Percentiles rank a stretch among this genome's conserved stretches.
Evolutionary conservation across 2,888 invertebrate species (phyloP).

Genomic region (Andrena bicolor): DNA sequence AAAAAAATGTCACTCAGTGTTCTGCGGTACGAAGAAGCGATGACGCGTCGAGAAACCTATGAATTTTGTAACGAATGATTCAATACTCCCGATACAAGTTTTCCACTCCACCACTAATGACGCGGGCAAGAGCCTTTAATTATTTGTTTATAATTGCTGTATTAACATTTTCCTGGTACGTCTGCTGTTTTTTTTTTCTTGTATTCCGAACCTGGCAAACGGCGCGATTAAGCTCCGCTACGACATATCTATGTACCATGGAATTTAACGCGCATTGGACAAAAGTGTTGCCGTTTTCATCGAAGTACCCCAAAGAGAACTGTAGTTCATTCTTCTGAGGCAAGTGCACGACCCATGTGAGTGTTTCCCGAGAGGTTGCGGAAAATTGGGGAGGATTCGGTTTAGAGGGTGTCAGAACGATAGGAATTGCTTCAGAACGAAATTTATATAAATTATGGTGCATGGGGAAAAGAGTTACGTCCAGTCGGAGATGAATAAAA

Average conservation of each 20-base stretch:
- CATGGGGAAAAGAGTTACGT: not conserved
- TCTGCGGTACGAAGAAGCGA: not conserved
- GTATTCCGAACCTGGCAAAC: too few species aligned
- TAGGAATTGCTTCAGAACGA: slow-evolving; percentile 25
- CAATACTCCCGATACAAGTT: not conserved
- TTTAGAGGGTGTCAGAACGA: not conserved
- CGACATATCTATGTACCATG: not conserved
- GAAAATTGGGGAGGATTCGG: slow-evolving; percentile 19
- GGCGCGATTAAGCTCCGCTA: not conserved
- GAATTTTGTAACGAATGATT: slow-evolving; percentile 5
- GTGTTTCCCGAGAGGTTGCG: not conserved
- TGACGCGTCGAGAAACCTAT: not conserved
- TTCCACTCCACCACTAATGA: not conserved
- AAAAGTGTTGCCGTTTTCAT: not conserved
- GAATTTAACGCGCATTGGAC: not conserved
- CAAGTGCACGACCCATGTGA: not conserved
- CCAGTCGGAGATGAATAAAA: too few species aligned
- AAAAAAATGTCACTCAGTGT: not conserved
- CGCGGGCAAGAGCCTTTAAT: slow-evolving; percentile 3
- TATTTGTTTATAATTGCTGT: slow-evolving; percentile 13
- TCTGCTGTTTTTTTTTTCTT: not conserved
- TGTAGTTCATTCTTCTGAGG: not conserved
- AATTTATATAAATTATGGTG: slow-evolving; percentile 7
- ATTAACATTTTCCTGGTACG: not conserved
- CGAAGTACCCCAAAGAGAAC: not conserved